Evolutionary conservation across 2,113 vertebrate species (phyloP).

Genomic region (Salvelinus namaycush): DNA sequence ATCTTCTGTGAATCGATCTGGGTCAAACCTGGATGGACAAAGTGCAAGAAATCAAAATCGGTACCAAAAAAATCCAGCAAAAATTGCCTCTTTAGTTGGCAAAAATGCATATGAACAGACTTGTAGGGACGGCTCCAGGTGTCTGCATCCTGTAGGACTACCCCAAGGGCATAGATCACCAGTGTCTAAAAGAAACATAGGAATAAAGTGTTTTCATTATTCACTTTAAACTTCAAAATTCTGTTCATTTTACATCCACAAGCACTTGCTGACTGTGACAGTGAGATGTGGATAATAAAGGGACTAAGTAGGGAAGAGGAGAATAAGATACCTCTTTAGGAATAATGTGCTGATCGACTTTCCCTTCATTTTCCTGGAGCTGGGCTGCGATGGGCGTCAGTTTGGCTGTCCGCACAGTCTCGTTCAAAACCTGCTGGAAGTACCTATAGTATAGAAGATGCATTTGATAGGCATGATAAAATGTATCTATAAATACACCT

Average conservation of each 20-base stretch:
- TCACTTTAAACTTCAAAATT: not conserved
- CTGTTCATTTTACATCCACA: not conserved
- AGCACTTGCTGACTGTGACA: not conserved
- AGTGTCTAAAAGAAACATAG: slow-evolving; percentile 79
- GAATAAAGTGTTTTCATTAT: not conserved
- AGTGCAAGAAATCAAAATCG: not conserved
- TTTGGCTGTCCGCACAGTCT: slow-evolving; percentile 90
- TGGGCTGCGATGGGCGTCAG: slow-evolving; percentile 89
- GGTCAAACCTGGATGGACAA: slow-evolving; percentile 81
- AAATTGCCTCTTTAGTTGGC: not conserved
- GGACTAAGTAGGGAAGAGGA: slow-evolving; percentile 2
- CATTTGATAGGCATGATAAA: not conserved
- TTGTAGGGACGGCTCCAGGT: slow-evolving; percentile 88
- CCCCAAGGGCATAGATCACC: slow-evolving; percentile 92
- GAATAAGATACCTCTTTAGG: slow-evolving; percentile 86
- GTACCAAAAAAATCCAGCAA: not conserved
- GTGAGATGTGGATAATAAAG: not conserved
- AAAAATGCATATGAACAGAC: slow-evolving; percentile 64
- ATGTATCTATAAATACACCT: not conserved
- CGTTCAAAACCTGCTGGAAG: slow-evolving; percentile 89
- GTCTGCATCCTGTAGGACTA: slow-evolving; percentile 87
- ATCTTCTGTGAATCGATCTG: slow-evolving; percentile 87
- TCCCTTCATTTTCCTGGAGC: slow-evolving; percentile 92
- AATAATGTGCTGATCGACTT: slow-evolving; percentile 85
- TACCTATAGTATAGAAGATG: slow-evolving; percentile 72